Evolutionary conservation across 1,140 invertebrate species (phyloP).

Genomic region (Paraescarpia echinospica): DNA sequence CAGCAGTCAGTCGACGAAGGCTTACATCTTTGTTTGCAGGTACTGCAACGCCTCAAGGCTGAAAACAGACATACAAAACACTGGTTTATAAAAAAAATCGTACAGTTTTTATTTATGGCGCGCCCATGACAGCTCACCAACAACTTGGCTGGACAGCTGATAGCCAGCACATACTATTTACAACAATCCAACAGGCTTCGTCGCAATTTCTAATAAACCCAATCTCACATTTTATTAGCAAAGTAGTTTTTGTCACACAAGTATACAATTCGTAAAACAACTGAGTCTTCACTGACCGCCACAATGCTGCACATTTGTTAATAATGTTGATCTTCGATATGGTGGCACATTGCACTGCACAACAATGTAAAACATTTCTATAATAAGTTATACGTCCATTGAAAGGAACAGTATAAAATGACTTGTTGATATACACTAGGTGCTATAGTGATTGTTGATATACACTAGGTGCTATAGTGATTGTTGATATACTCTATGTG

Average conservation of each 20-base stretch:
- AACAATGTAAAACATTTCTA: not conserved
- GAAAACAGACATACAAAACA: not conserved
- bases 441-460: no score
- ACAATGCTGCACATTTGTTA: not conserved
- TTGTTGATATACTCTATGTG: no score
- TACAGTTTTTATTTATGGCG: not conserved
- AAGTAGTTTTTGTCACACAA: not conserved
- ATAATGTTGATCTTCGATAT: not conserved
- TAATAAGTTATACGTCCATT: no score
- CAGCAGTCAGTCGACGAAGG: not conserved
- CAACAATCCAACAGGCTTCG: not conserved
- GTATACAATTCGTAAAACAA: not conserved
- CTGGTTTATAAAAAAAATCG: not conserved
- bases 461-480: no score
- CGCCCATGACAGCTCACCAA: not conserved
- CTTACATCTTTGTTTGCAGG: not conserved
- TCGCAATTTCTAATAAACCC: not conserved
- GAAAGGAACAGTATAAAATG: no score
- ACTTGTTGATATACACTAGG: no score
- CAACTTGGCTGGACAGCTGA: not conserved
- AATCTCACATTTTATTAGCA: not conserved
- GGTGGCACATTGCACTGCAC: not conserved
- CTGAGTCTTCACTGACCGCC: not conserved
- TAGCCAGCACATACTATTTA: not conserved
- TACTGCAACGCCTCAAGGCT: not conserved